Conservation (phyloP, 1,140 invertebrate genomes). For the Zaprionus capensis region DNA sequence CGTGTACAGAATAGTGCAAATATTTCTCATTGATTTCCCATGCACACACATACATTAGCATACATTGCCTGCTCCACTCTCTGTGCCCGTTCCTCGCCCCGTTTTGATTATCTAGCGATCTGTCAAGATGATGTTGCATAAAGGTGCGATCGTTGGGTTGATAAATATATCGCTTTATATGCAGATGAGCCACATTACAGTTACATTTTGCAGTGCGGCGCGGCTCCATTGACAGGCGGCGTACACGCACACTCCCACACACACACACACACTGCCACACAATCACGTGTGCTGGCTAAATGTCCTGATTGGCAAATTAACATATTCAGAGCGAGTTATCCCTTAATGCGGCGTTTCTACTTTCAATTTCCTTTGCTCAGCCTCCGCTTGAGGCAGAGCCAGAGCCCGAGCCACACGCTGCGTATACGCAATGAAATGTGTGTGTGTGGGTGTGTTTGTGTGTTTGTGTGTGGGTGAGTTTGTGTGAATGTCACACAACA, state of each 20-base stretch:
- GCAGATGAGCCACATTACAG: constrained; percentile 32
- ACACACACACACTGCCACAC: constrained; percentile 3
- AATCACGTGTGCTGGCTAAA: constrained; percentile 20
- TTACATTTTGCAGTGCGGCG: neutral
- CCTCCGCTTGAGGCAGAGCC: neutral
- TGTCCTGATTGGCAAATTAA: constrained; percentile 48
- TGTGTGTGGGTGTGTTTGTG: neutral
- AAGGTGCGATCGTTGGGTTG: constrained; percentile 9
- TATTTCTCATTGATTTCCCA: neutral
- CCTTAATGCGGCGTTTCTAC: constrained; percentile 41
- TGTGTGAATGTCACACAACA: constrained; percentile 36
- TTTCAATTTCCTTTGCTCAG: constrained; percentile 35
- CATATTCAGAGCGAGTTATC: constrained; percentile 52
- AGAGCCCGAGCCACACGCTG: constrained; percentile 9
- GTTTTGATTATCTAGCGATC: neutral
- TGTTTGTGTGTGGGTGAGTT: neutral
- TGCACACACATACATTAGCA: constrained; percentile 1
- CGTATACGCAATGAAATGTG: constrained; percentile 42
- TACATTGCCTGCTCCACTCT: neutral
- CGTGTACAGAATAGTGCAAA: neutral
- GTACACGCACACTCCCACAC: neutral
- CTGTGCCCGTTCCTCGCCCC: neutral
- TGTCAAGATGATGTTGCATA: constrained; percentile 14
- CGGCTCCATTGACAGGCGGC: too few relatives aligned
- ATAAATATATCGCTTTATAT: constrained; percentile 40